phyloP scores from a whole-genome alignment of 1,140 invertebrate species.

The Stenopsyche tienmushanensis region DNA sequence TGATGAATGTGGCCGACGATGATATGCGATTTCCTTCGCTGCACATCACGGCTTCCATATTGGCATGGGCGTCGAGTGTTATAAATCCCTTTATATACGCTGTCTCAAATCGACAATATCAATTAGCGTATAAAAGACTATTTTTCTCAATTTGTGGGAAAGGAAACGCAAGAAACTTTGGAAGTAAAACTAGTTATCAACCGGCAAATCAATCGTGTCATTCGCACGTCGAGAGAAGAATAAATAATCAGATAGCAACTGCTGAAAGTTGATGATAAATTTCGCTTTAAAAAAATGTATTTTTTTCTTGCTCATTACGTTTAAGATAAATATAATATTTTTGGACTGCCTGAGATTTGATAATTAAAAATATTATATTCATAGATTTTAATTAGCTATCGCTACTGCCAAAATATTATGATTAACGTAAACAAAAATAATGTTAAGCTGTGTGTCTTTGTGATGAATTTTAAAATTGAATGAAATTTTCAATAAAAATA shows the following conservation, averaged over 20 bases:
- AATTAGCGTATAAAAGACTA: slow-evolving; percentile 71
- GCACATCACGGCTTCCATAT: slow-evolving; percentile 76
- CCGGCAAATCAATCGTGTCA: slow-evolving; percentile 48
- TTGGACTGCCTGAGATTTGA: no score
- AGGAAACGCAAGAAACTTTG: slow-evolving; percentile 48
- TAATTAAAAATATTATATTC: no score
- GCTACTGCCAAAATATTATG: no score
- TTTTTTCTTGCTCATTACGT: no score
- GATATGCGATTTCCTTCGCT: slow-evolving; percentile 68
- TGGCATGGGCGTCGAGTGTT: slow-evolving; percentile 84
- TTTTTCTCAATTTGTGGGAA: slow-evolving; percentile 55
- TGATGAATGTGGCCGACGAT: slow-evolving; percentile 82
- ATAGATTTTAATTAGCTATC: no score
- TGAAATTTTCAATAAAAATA: no score
- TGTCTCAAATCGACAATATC: slow-evolving; percentile 79
- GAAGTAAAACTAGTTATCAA: slow-evolving; percentile 49
- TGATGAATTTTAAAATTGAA: no score
- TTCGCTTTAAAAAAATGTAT: background rate
- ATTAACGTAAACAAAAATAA: no score
- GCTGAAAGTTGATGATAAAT: background rate
- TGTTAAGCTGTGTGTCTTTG: no score
- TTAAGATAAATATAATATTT: no score
- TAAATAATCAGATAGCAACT: slow-evolving; percentile 1
- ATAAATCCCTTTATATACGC: slow-evolving; percentile 88
- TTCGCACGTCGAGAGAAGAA: slow-evolving; percentile 29